Evolutionary conservation across 2,113 vertebrate genomes (phyloP).

Genomic region (Mormyrus iriodes): DNA sequence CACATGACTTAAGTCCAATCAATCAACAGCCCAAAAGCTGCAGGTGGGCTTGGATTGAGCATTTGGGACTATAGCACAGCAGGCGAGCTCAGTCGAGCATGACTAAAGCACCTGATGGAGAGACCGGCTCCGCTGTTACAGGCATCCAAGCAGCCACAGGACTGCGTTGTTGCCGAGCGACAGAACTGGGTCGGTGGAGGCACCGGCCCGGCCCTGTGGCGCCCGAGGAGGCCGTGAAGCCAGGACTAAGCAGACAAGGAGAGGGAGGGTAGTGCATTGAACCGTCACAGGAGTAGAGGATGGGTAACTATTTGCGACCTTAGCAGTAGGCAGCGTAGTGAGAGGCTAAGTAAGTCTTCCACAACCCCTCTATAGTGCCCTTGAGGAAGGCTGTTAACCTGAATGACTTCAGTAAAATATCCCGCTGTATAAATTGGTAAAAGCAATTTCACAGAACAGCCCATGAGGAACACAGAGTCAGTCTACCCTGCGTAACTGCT

Average conservation of each 20-base stretch:
- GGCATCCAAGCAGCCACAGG: background rate
- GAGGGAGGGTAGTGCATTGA: background rate
- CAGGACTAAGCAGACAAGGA: background rate
- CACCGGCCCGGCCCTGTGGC: background rate
- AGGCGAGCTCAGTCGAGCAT: background rate
- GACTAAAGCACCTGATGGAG: background rate
- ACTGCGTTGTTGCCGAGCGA: background rate
- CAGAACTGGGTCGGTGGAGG: background rate
- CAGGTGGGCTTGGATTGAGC: background rate
- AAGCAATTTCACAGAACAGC: background rate
- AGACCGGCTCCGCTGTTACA: background rate
- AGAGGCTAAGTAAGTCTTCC: background rate
- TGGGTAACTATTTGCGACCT: background rate
- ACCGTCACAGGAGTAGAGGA: background rate
- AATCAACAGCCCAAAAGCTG: background rate
- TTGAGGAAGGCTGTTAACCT: background rate
- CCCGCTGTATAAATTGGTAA: background rate
- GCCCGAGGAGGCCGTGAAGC: background rate
- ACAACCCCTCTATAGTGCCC: background rate
- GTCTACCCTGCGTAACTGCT: background rate
- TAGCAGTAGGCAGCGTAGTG: background rate
- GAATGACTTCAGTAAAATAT: background rate
- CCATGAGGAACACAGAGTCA: background rate
- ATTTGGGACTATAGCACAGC: background rate
- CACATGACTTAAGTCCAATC: background rate